phyloP scores from a whole-genome alignment of 92 coral and sea anemone species.

The Porites rus region DNA sequence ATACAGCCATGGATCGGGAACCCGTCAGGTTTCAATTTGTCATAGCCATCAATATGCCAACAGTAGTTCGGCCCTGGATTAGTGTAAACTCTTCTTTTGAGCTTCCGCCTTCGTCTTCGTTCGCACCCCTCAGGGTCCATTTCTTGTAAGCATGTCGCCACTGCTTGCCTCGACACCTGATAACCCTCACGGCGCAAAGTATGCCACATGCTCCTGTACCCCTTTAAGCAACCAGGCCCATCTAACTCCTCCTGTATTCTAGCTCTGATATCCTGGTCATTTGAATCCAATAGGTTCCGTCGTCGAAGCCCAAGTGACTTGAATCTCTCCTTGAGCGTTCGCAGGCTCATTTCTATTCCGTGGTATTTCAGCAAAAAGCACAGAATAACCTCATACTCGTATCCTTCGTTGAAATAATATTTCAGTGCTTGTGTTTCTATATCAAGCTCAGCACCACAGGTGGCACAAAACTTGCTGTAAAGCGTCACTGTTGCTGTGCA shows the following conservation, averaged over 20 bases:
- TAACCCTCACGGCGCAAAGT: constrained; percentile 51
- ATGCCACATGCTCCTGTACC: constrained; percentile 65
- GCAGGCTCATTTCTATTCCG: constrained; percentile 47
- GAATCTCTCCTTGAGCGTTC: constrained; percentile 46
- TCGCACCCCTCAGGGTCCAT: constrained; percentile 65
- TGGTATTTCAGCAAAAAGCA: constrained; percentile 49
- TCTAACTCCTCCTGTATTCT: constrained; percentile 51
- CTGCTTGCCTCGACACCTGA: constrained; percentile 52
- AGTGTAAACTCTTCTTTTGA: constrained; percentile 56
- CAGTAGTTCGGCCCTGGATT: constrained; percentile 34
- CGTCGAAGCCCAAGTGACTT: constrained; percentile 56
- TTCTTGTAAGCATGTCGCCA: constrained; percentile 48
- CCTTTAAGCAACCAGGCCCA: constrained; percentile 62
- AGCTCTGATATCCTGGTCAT: constrained; percentile 50
- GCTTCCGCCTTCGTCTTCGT: constrained; percentile 23
- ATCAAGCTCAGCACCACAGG: constrained; percentile 38
- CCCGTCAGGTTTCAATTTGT: constrained; percentile 61
- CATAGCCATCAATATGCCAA: constrained; percentile 64
- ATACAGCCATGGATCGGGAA: constrained; percentile 3
- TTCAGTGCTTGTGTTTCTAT: constrained; percentile 30
- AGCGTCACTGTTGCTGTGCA: constrained; percentile 17
- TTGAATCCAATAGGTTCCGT: constrained; percentile 46
- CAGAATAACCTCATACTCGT: constrained; percentile 36
- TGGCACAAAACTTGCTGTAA: constrained; percentile 35
- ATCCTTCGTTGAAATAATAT: constrained; percentile 43